A percentile compares a stretch with the other conserved stretches of the same genome.
Conservation (phyloP, 2,888 invertebrate species). For the Slavum lentiscoides region DNA sequence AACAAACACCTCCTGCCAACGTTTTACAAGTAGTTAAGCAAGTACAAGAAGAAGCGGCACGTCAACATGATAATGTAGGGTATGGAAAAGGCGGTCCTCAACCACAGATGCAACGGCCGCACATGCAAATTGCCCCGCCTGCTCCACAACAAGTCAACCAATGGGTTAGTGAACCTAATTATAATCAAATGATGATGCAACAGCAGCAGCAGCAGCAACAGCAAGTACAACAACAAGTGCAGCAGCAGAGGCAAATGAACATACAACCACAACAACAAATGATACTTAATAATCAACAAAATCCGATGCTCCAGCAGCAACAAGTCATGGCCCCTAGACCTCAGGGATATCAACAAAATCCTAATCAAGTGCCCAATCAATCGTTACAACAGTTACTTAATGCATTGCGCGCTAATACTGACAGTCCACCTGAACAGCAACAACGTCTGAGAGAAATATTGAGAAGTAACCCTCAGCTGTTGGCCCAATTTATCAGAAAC, state of each 20-base stretch:
- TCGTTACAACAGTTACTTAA: conserved; percentile 85
- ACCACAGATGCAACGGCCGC: conserved; percentile 64
- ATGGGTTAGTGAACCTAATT: conserved; percentile 44
- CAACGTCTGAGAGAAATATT: conserved; percentile 85
- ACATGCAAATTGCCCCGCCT: conserved; percentile 51
- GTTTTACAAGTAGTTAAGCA: conserved; percentile 83
- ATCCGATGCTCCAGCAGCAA: conserved; percentile 55
- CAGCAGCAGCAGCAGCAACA: conserved; percentile 63
- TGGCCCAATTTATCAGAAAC: conserved; percentile 85
- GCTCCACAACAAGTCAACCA: conserved; percentile 52
- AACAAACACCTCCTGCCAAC: conserved; percentile 76
- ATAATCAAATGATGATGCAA: conserved; percentile 56
- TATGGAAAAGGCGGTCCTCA: conserved; percentile 62
- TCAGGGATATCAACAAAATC: conserved; percentile 60
- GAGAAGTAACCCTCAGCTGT: conserved; percentile 90
- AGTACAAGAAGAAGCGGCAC: conserved; percentile 85
- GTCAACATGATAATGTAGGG: conserved; percentile 79
- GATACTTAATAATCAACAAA: conserved; percentile 54
- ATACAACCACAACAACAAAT: conserved; percentile 62
- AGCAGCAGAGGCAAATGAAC: conserved; percentile 56
- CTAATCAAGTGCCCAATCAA: conserved; percentile 60
- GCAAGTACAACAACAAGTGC: conserved; percentile 61
- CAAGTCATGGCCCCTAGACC: conserved; percentile 54
- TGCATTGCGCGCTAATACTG: conserved; percentile 78
- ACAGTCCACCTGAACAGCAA: conserved; percentile 85